Evolutionary conservation across 1,140 invertebrate genomes (phyloP).

Genomic region (Pogonus chalceus): DNA sequence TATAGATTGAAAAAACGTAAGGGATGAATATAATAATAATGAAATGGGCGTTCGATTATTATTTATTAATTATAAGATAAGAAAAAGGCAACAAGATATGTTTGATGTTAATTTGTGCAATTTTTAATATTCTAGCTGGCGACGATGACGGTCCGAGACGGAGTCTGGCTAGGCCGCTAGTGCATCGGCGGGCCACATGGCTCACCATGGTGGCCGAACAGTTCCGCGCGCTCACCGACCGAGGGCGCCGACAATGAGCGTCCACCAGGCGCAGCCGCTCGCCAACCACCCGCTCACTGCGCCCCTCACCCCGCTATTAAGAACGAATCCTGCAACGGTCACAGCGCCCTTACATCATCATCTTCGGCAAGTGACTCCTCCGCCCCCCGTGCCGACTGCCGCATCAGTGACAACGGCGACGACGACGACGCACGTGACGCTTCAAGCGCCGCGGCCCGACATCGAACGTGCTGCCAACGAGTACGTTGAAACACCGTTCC

Average conservation of each 20-base stretch:
- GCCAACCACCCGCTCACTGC: conserved; percentile 28
- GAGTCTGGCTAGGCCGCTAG: conserved; percentile 41
- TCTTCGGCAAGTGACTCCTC: conserved; percentile 26
- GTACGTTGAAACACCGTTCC: conserved; percentile 74
- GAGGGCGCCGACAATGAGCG: conserved; percentile 38
- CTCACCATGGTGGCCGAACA: conserved; percentile 49
- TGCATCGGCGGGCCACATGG: conserved; percentile 45
- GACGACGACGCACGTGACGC: conserved; percentile 41
- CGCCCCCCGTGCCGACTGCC: conserved; percentile 28
- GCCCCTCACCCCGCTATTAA: conserved; percentile 36
- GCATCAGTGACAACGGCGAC: conserved; percentile 17
- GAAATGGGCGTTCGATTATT: background rate
- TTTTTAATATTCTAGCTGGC: conserved; percentile 35
- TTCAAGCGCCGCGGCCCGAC: conserved; percentile 64
- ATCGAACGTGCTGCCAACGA: conserved; percentile 68
- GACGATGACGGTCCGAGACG: conserved; percentile 50
- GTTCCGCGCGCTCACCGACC: conserved; percentile 50
- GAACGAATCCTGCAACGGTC: conserved; percentile 20
- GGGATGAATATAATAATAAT: background rate
- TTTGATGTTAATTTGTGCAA: conserved; percentile 5
- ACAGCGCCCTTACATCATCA: conserved; percentile 30
- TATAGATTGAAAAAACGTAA: too few species aligned
- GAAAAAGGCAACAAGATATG: background rate
- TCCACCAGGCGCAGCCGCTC: conserved; percentile 11
- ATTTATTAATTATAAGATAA: background rate